Conservation (phyloP, 2,888 invertebrate species). For the Colostygia pectinataria region DNA sequence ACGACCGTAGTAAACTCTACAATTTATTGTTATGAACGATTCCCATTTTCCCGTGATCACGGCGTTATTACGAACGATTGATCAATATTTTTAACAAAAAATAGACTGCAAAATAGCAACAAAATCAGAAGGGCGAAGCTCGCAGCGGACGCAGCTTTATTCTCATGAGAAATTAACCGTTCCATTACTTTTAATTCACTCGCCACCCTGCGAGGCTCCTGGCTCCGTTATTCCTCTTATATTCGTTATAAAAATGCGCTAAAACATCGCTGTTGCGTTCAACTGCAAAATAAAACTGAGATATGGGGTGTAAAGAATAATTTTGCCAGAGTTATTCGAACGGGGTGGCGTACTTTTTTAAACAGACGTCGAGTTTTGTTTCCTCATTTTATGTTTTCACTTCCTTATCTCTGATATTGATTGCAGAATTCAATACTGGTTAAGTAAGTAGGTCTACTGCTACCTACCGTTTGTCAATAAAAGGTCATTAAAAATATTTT, state of each 20-base stretch:
- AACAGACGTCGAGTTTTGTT: constrained; percentile 28
- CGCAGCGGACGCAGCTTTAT: constrained; percentile 59
- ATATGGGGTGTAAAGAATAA: constrained; percentile 50
- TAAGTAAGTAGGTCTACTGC: too few relatives aligned
- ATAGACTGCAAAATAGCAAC: constrained; percentile 40
- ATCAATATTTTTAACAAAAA: constrained; percentile 29
- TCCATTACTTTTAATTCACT: constrained; percentile 83
- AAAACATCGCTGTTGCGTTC: constrained; percentile 56
- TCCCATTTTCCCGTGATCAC: constrained; percentile 20
- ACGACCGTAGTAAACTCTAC: constrained; percentile 28
- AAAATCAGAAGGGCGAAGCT: constrained; percentile 59
- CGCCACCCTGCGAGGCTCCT: constrained; percentile 63
- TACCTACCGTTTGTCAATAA: too few relatives aligned
- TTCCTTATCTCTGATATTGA: constrained; percentile 14
- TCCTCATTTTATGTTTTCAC: constrained; percentile 25
- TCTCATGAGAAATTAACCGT: constrained; percentile 81
- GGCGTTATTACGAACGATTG: constrained; percentile 15
- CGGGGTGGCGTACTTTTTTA: constrained; percentile 28
- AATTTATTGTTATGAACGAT: constrained; percentile 22
- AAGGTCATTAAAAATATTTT: too few relatives aligned
- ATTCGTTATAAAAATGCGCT: constrained; percentile 69
- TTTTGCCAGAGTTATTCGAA: constrained; percentile 39
- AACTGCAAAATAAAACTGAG: constrained; percentile 59
- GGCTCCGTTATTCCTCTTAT: constrained; percentile 72
- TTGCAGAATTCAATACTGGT: too few relatives aligned